Percentiles rank a stretch among this genome's conserved stretches.
These are phyloP conservation scores for Tipula helvola DNA, from an alignment of 2,888 invertebrate species.

Conservation along the genomic window DNA sequence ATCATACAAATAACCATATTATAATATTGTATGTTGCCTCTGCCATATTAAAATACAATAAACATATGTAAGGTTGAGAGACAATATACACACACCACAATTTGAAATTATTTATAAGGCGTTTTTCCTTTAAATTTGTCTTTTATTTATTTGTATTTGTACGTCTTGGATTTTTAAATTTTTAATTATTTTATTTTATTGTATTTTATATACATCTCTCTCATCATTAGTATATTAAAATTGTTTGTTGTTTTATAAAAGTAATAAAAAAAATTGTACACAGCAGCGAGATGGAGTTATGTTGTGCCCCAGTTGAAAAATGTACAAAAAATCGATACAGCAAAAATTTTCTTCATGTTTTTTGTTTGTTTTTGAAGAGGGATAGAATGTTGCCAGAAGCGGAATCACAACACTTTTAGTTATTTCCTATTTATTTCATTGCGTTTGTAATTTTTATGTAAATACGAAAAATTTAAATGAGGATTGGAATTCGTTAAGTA, in stretches of 20 bases:
- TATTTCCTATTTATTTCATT: neutral
- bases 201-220: neutral
- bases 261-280: neutral
- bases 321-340: neutral
- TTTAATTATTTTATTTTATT: neutral
- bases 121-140: neutral
- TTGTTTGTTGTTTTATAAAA: neutral
- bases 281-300: neutral
- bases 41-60: neutral
- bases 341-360: neutral
- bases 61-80: neutral
- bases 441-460: neutral
- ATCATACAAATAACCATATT: neutral
- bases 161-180: neutral
- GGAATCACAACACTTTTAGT: neutral
- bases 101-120: neutral
- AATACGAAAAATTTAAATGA: neutral
- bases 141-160: neutral
- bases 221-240: neutral
- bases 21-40: neutral
- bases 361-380: neutral
- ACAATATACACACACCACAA: neutral
- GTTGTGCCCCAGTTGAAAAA: neutral
- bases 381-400: neutral
- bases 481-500: neutral